These are phyloP conservation scores for Aphis gossypii DNA, from an alignment of 1,140 invertebrate species.

Conservation along the genomic window DNA sequence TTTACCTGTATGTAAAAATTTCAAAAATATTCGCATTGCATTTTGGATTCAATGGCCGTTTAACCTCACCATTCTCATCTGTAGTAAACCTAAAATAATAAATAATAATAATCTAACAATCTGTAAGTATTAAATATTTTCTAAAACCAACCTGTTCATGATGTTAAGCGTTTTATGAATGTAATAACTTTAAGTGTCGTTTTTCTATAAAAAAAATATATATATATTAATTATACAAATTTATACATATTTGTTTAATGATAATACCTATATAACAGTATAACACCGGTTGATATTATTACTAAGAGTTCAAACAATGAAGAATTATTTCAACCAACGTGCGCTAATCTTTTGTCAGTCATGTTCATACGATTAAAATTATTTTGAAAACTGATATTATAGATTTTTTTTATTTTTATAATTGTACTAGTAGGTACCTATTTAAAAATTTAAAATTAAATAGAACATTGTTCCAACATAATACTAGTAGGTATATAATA, in stretches of 20 bases:
- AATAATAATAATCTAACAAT: background rate
- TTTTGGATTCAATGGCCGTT: background rate
- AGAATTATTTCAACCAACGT: too few species aligned
- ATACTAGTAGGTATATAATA: too few species aligned
- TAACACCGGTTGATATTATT: too few species aligned
- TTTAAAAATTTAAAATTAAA: too few species aligned
- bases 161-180: background rate
- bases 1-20: background rate
- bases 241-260: background rate
- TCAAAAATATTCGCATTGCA: conserved; percentile 1
- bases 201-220: background rate
- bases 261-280: too few species aligned
- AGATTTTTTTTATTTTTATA: too few species aligned
- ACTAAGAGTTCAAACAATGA: too few species aligned
- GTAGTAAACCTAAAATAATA: background rate
- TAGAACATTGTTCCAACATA: too few species aligned
- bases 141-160: background rate
- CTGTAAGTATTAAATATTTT: background rate
- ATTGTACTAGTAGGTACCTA: too few species aligned
- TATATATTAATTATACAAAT: background rate
- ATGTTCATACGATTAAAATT: too few species aligned
- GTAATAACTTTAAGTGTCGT: background rate
- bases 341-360: too few species aligned
- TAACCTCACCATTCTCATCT: background rate
- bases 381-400: too few species aligned